Conservation (phyloP, 1,140 invertebrate species). For the Dolichoris vasculosae region DNA sequence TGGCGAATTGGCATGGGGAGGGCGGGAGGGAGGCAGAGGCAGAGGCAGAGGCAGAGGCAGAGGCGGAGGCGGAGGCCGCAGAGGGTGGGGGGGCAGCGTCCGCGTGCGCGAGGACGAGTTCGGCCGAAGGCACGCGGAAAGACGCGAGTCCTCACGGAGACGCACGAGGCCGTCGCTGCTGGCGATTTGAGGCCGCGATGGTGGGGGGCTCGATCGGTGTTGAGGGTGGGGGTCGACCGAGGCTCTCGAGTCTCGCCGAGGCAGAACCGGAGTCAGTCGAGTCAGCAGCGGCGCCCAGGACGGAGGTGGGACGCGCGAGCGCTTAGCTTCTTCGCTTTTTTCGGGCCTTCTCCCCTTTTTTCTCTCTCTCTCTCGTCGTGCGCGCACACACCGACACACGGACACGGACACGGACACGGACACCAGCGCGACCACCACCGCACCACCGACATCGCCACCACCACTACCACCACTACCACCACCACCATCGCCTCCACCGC, state of each 20-base stretch:
- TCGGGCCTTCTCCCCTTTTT: constrained; percentile 28
- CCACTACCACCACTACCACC: not conserved
- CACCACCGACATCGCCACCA: not conserved
- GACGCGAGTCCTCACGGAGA: constrained; percentile 51
- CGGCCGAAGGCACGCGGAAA: constrained; percentile 56
- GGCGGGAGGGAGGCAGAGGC: constrained; percentile 30
- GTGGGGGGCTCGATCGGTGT: not conserved
- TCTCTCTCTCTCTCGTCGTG: not conserved
- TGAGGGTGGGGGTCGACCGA: not conserved
- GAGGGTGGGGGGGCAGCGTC: not conserved
- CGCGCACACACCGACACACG: not conserved
- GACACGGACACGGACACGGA: not conserved
- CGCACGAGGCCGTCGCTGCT: constrained; percentile 50
- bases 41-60: not conserved
- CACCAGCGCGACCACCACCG: not conserved
- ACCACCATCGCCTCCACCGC: not conserved
- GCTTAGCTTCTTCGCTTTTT: constrained; percentile 50
- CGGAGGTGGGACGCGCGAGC: constrained; percentile 37
- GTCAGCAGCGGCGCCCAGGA: constrained; percentile 44
- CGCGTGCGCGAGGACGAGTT: constrained; percentile 27
- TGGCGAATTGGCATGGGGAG: constrained; percentile 57
- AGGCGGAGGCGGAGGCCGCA: not conserved
- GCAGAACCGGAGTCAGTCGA: not conserved
- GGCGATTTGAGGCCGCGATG: constrained; percentile 38
- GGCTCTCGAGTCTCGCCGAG: constrained; percentile 19